Evolutionary conservation across 2,113 vertebrate species (phyloP).

Genomic region (Beaufortia kweichowensis): DNA sequence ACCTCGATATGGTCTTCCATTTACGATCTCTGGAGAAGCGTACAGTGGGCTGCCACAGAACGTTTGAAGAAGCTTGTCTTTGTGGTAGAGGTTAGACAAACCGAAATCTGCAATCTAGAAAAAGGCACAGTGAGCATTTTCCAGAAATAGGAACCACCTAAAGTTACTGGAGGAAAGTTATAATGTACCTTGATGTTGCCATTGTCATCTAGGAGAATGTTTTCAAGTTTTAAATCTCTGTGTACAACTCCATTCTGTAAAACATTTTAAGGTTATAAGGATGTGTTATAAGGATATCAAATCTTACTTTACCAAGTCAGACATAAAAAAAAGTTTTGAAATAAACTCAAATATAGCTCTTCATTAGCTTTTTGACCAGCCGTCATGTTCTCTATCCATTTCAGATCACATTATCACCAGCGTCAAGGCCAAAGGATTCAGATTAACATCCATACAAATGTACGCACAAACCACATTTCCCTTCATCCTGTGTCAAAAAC

Average conservation of each 20-base stretch:
- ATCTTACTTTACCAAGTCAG: neutral
- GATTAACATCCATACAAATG: neutral
- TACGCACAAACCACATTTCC: neutral
- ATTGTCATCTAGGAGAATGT: conserved; percentile 97
- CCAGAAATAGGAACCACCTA: neutral
- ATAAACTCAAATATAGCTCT: too few relatives aligned
- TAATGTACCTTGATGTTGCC: conserved; percentile 94
- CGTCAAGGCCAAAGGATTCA: too few relatives aligned
- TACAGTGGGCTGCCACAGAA: conserved; percentile 97
- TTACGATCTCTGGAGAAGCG: conserved; percentile 97
- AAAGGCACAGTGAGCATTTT: conserved; percentile 29
- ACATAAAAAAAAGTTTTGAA: neutral
- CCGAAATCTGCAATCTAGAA: conserved; percentile 96
- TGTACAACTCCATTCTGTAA: conserved; percentile 96
- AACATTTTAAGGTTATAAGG: conserved; percentile 31
- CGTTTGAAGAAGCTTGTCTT: conserved; percentile 94
- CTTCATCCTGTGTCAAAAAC: conserved; percentile 14
- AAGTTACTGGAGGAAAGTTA: neutral
- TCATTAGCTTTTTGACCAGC: too few relatives aligned
- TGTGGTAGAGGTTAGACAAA: conserved; percentile 95
- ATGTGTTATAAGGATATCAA: neutral
- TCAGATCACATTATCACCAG: too few relatives aligned
- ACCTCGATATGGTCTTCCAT: conserved; percentile 92
- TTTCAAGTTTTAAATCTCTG: conserved; percentile 98
- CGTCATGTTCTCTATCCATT: too few relatives aligned